phyloP scores from a whole-genome alignment of 2,888 invertebrate genomes.

The Eristalis arbustorum region DNA sequence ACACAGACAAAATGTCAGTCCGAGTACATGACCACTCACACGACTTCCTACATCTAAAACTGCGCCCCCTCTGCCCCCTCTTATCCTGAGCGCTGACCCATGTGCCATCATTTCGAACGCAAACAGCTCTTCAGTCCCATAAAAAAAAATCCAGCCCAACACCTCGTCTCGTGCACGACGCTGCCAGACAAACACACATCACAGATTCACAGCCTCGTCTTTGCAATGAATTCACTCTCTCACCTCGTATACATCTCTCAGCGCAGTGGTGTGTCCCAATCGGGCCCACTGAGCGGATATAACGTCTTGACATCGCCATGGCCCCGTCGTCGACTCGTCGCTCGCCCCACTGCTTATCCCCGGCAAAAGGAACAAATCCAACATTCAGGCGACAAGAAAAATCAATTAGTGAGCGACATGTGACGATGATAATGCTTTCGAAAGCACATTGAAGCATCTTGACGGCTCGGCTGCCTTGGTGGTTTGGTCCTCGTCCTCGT shows the following conservation, averaged over 20 bases:
- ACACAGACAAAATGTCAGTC: neutral
- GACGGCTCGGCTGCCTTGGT: constrained; percentile 57
- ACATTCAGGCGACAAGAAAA: constrained; percentile 80
- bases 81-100: constrained; percentile 61
- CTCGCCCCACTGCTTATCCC: neutral
- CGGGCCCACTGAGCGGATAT: neutral
- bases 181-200: neutral
- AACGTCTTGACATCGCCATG: constrained; percentile 51
- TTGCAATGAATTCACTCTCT: constrained; percentile 49
- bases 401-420: constrained; percentile 81
- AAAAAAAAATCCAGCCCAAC: constrained; percentile 21
- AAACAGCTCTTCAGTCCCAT: constrained; percentile 54
- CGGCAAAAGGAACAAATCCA: constrained; percentile 66
- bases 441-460: constrained; percentile 68
- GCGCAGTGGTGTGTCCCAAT: constrained; percentile 6
- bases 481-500: constrained; percentile 17
- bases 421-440: constrained; percentile 79
- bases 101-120: constrained; percentile 40
- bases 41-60: neutral
- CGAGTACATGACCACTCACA: neutral
- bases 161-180: neutral
- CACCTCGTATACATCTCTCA: constrained; percentile 33
- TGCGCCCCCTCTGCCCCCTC: neutral
- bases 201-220: constrained; percentile 34
- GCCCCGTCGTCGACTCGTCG: constrained; percentile 24